Conservation (phyloP, 2,888 invertebrate species). For the Hemicrepidius hirtus region DNA sequence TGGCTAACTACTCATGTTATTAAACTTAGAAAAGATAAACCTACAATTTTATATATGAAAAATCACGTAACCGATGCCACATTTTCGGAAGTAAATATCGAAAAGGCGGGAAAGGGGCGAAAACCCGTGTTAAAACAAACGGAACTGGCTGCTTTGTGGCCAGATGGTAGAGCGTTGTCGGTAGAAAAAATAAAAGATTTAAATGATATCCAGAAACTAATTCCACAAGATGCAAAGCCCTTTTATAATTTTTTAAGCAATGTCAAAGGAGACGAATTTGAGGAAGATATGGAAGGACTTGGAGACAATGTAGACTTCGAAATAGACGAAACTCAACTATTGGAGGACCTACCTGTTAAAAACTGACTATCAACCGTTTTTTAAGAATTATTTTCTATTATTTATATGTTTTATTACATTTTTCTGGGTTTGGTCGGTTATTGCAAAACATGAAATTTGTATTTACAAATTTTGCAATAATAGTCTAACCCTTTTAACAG, state of each 20-base stretch:
- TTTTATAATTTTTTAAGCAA: conserved; percentile 10
- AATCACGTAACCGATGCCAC: conserved; percentile 20
- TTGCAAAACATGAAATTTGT: conserved; percentile 4
- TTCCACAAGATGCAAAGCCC: conserved; percentile 13
- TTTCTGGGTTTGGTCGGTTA: conserved; percentile 1
- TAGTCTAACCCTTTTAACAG: not conserved
- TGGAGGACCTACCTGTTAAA: conserved; percentile 9
- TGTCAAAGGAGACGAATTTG: conserved; percentile 15
- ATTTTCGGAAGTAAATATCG: conserved; percentile 24
- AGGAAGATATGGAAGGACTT: conserved; percentile 30
- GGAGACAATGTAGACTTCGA: conserved; percentile 17
- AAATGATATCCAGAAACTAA: conserved; percentile 17
- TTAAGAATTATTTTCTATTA: too few species aligned
- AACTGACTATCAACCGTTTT: not conserved
- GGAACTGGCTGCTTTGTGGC: conserved; percentile 15
- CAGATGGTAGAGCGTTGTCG: conserved; percentile 24
- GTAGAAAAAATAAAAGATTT: conserved; percentile 29
- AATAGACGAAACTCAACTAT: conserved; percentile 20
- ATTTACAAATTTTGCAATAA: too few species aligned
- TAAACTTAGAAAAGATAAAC: conserved; percentile 39
- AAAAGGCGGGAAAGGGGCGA: conserved; percentile 13
- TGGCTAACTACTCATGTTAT: conserved; percentile 52
- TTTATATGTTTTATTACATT: not conserved
- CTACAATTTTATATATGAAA: conserved; percentile 27
- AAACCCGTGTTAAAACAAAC: too few species aligned